Evolutionary conservation across 2,113 vertebrate species (phyloP), one percentile per base, ranked within the genome.

Genomic region (Charadrius vociferus): DNA sequence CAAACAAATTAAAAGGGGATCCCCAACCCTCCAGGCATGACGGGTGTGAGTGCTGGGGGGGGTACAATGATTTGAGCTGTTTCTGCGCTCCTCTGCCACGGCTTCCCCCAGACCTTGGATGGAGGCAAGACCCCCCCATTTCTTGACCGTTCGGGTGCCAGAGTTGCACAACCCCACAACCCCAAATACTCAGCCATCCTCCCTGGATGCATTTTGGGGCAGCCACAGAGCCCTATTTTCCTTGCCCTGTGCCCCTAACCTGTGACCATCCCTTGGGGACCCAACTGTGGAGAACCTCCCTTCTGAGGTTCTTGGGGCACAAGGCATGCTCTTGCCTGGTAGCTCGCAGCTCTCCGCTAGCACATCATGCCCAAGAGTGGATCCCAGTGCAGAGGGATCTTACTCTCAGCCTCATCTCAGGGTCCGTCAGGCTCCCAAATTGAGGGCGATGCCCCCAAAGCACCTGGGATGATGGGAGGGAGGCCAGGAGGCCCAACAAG

Each of bases 351-450:
- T 39, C 62, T 45, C 71, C 2, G 1, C 15, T 19, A 34, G 27
- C 18, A 52, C 12, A 10, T 17, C 52, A 19, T 4, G 18, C 37
- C 70, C 12, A 22, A 21, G 32, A 45, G 37, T 45, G 7, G 18
- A 67, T 23, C 53, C 36, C 27, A 4, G 37, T 8, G 34, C 29
- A n/a, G 24, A 30, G 8, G 24, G 23, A n/a, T 19, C 27, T 9
- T 2, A 0, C 45, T 19, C 52, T 23, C 53, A 29, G 29, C n/a
- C 39, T 24, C 12, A 1, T 8, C 47, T 36, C 2, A 1, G 29
- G 47, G 62, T 24, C 47, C 3, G 3, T 16, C 61, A 29, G 45
- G 22, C 8, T 30, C 8, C 0, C 49, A 72, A 63, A 47, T 22
- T 24, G 20, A 47, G 24, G 39, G 26, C 34, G 14, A n/a, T 30